Conservation (phyloP, 2,113 vertebrate genomes). For the Brachyhypopomus gauderio region DNA sequence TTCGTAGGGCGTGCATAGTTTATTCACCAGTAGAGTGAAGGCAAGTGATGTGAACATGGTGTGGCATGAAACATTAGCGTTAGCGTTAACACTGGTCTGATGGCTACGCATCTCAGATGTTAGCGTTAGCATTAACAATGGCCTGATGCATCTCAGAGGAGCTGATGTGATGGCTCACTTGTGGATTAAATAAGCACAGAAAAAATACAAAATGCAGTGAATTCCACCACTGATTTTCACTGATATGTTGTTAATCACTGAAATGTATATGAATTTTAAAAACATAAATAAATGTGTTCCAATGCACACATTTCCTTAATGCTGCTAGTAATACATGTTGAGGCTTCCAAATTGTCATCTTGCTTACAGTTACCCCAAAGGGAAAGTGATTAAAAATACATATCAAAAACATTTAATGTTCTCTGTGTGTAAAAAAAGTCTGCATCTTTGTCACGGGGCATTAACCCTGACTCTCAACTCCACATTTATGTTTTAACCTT, state of each 20-base stretch:
- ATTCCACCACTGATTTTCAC: neutral
- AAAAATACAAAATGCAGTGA: neutral
- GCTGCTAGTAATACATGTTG: neutral
- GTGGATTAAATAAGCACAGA: neutral
- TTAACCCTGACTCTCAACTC: neutral
- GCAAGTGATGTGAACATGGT: neutral
- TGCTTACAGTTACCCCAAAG: neutral
- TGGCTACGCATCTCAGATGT: neutral
- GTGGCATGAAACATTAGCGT: neutral
- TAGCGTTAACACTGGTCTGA: neutral
- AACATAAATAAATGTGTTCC: neutral
- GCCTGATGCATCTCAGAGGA: neutral
- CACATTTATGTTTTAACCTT: neutral
- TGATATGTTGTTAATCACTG: neutral
- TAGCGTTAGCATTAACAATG: too few species aligned
- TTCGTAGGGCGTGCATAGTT: slow-evolving; percentile 32
- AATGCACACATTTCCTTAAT: neutral
- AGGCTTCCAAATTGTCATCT: neutral
- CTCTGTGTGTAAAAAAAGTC: neutral
- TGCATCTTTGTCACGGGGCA: neutral
- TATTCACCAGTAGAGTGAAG: slow-evolving; percentile 5
- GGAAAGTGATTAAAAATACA: neutral
- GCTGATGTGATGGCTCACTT: neutral
- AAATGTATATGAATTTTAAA: neutral
- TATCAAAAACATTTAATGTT: neutral